Conservation (phyloP, 2,113 vertebrate species). For the Vulpes ferrilata region DNA sequence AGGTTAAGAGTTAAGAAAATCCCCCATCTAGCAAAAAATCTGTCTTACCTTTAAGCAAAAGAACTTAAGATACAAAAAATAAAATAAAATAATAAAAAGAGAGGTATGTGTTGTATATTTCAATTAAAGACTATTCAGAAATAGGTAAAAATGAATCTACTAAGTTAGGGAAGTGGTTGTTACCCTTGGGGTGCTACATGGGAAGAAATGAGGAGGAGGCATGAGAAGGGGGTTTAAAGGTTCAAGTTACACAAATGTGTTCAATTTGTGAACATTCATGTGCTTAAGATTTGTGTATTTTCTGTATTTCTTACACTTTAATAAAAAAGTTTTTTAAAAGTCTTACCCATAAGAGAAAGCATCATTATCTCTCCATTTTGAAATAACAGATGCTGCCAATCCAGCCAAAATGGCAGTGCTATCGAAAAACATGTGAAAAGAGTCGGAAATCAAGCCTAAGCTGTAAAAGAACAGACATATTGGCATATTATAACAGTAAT, state of each 20-base stretch:
- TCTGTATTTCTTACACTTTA: conserved; percentile 32
- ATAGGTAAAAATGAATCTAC: background rate
- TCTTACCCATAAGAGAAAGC: conserved; percentile 98
- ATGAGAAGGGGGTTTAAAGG: background rate
- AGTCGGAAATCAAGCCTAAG: conserved; percentile 99
- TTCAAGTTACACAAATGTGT: background rate
- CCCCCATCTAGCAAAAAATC: background rate
- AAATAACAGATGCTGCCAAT: conserved; percentile 98
- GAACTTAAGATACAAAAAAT: background rate
- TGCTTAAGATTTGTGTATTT: background rate
- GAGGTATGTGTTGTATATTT: background rate
- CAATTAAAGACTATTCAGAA: background rate
- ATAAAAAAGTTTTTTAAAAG: conserved; percentile 55
- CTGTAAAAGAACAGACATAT: conserved; percentile 88
- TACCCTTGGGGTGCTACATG: background rate
- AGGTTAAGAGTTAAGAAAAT: background rate
- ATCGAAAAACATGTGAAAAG: conserved; percentile 99
- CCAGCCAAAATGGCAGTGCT: conserved; percentile 98
- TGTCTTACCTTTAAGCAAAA: background rate
- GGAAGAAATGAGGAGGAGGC: background rate
- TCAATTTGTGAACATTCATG: conserved; percentile 22
- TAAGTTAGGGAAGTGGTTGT: background rate
- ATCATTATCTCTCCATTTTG: conserved; percentile 98
- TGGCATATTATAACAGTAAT: conserved; percentile 49
- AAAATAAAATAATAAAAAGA: background rate